Base-by-base conservation (phyloP, 92 coral and sea anemone genomes). In the Umimayanthus chanpuru region DNA sequence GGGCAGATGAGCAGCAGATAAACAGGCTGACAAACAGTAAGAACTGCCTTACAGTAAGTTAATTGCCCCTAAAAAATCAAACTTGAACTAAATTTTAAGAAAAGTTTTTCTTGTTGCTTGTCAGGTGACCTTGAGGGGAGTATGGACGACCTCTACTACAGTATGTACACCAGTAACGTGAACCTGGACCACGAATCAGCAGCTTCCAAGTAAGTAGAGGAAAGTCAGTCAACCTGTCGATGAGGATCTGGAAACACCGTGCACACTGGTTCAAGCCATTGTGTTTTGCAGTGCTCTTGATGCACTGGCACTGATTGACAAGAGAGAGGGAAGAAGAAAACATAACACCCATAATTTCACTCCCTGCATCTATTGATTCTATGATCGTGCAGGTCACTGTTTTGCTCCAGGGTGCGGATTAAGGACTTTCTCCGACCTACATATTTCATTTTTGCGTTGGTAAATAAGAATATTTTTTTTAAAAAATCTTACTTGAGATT, bases 161-260 rank as follows among this genome's bases (percentile, higher is more conserved):
- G 98, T 50, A 90, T 93, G 92, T 93, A 95, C 92, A 90, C 93
- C 76, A 95, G 98, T 84, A 94, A 88, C 75, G 78, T 95, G n/a
- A 93, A 92, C 15, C 88, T 95, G 71, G 93, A 94, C 26, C 93
- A 95, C 18, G 90, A 90, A 61, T 71, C 96, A 14, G 77, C 79
- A 53, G 15, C 66, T 36, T 53, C 82, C 72, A 92, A 92, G 94
- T 92, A 66, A 68, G 81, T 56, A 78, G 26, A 8, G 16, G 39
- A 30, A 29, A 29, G 23, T 40, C 9, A 28, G 0, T 14, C 20
- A 3, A 68, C 38, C 1, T 16, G 2, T 61, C n/a, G 0, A 12
- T n/a, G n/a, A n/a, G n/a, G n/a, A n/a, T n/a, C n/a, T n/a, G n/a
- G 25, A 18, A 61, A 1, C 5, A 18, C n/a, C 68, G 9, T 21